phyloP scores from a whole-genome alignment of 2,113 vertebrate genomes.

The Pycnonotus jocosus region DNA sequence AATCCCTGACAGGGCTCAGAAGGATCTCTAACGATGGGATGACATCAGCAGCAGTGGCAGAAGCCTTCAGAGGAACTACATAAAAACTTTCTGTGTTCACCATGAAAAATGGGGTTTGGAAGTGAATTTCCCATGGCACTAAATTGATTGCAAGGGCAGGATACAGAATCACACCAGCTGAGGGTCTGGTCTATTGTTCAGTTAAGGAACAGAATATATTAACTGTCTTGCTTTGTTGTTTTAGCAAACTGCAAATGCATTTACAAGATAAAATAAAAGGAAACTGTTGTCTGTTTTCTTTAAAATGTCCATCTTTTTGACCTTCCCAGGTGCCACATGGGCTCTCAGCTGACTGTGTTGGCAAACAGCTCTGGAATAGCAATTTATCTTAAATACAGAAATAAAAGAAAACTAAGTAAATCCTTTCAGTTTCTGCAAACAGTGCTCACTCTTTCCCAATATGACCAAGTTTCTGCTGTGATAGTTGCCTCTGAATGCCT shows the following conservation, averaged over 20 bases:
- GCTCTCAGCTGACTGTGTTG: not conserved
- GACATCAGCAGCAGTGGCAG: not conserved
- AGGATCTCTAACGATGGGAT: not conserved
- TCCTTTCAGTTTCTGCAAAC: not conserved
- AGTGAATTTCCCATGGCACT: not conserved
- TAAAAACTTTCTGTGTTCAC: not conserved
- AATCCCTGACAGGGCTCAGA: not conserved
- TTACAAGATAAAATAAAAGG: constrained; percentile 15
- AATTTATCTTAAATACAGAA: not conserved
- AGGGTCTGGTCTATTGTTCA: not conserved
- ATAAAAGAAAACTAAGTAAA: not conserved
- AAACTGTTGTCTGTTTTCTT: not conserved
- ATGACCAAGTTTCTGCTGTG: not conserved
- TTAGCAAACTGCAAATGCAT: not conserved
- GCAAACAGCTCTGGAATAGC: not conserved
- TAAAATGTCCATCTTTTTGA: not conserved
- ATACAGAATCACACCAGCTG: not conserved
- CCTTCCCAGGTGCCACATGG: not conserved
- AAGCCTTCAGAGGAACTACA: not conserved
- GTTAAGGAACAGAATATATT: not conserved
- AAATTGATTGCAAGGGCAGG: not conserved
- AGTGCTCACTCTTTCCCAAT: not conserved
- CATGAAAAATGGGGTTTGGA: not conserved
- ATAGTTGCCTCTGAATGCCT: not conserved
- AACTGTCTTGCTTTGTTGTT: not conserved